A percentile compares a stretch with the other conserved stretches of the same genome.
These are phyloP conservation scores for Paramisgurnus dabryanus DNA, from an alignment of 2,113 vertebrate species.

Conservation along the genomic window DNA sequence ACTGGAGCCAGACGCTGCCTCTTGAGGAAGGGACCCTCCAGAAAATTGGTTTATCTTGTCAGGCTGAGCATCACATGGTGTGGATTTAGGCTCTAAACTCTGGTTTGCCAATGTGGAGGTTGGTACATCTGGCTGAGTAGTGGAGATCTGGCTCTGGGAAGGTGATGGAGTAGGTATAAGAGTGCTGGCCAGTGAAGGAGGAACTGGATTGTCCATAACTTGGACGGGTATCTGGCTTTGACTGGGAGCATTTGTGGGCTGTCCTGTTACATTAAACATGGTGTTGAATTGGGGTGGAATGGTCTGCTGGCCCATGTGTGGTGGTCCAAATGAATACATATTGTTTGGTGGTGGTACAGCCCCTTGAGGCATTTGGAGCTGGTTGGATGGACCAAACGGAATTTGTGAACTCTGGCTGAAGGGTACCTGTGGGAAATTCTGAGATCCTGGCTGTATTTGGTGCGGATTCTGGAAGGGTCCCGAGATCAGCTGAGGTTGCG, in stretches of 20 bases:
- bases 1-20: background rate
- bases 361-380: conserved; percentile 26
- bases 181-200: conserved; percentile 28
- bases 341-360: background rate
- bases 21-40: background rate
- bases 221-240: conserved; percentile 24
- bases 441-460: conserved; percentile 21
- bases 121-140: background rate
- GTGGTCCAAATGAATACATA: conserved; percentile 21
- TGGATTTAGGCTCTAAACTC: background rate
- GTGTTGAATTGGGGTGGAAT: conserved; percentile 26
- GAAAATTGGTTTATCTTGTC: background rate
- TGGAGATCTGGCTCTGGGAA: conserved; percentile 7
- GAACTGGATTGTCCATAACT: conserved; percentile 52
- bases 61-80: background rate
- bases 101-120: background rate
- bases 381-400: conserved; percentile 19
- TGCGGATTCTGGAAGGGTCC: conserved; percentile 28
- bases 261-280: conserved; percentile 35
- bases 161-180: conserved; percentile 45
- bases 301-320: conserved; percentile 22
- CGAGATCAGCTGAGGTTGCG: conserved; percentile 12
- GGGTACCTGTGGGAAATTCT: conserved; percentile 22
- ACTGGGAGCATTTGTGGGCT: background rate
- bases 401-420: conserved; percentile 36